Evolutionary conservation across 2,888 invertebrate species (phyloP).

Genomic region (Stratiomys singularior): DNA sequence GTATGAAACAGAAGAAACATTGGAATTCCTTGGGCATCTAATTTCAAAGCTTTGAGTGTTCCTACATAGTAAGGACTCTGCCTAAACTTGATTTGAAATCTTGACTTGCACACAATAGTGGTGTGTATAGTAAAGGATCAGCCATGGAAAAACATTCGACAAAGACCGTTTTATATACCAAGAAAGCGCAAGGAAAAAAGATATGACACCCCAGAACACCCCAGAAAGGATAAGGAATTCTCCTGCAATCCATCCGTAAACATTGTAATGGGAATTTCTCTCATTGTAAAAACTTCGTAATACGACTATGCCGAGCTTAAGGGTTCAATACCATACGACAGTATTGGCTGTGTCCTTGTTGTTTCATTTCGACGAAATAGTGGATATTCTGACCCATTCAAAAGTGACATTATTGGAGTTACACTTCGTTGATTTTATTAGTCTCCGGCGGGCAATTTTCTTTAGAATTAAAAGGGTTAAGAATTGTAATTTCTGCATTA

Average conservation of each 20-base stretch:
- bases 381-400: slow-evolving; percentile 47
- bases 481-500: slow-evolving; percentile 51
- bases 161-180: neutral
- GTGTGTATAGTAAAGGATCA: neutral
- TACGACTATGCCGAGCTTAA: slow-evolving; percentile 28
- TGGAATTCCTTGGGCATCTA: slow-evolving; percentile 40
- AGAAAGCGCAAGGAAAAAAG: slow-evolving; percentile 18
- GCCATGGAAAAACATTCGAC: neutral
- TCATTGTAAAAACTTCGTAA: slow-evolving; percentile 51
- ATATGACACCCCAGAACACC: slow-evolving; percentile 26
- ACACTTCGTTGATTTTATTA: slow-evolving; percentile 53
- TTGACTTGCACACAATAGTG: neutral
- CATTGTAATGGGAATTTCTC: slow-evolving; percentile 49
- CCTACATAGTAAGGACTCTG: neutral
- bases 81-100: neutral
- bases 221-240: slow-evolving; percentile 38
- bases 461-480: slow-evolving; percentile 51
- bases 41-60: slow-evolving; percentile 33
- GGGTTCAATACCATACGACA: slow-evolving; percentile 8
- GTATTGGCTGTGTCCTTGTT: neutral
- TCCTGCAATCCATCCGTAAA: slow-evolving; percentile 49
- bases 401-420: slow-evolving; percentile 53
- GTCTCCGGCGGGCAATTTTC: slow-evolving; percentile 52
- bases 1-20: slow-evolving; percentile 11
- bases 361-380: neutral